Base-by-base conservation (phyloP, 2,797 vertebrate genomes). In the Acomys russatus region DNA sequence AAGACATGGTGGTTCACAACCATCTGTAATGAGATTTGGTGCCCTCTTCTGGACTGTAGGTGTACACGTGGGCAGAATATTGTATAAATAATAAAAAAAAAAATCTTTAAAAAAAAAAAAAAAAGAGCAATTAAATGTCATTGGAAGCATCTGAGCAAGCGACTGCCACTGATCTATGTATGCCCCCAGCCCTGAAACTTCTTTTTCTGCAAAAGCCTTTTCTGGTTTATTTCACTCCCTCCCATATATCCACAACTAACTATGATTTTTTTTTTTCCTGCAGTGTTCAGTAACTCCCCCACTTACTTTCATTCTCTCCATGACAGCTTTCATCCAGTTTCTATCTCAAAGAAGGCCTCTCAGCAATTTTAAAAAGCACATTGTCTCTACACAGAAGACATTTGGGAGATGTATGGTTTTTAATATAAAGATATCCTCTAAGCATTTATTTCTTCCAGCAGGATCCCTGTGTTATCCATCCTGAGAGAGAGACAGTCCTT, bases 401-500 rank as follows among this genome's bases (percentile, higher is more conserved):
- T 63, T 54, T 28, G 78, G 56, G 63, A 84, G 71, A 63, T 83
- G 12, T 64, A 15, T 56, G 25, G 44, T 59, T 71, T 70, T 77
- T 70, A 90, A 61, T 66, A 80, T 12, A 59, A 54, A 12, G 63
- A 73, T 14, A 17, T 56, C 74, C 64, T 56, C 87, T 61, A n/a
- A 85, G 63, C 11, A 80, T 44, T 87, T 80, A 92, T 14, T 20
- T 54, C 54, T 85, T 94, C 22, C 63, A 35, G 18, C 25, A 93
- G n/a, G 49, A 87, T 74, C 77, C 20, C 74, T 63, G 44, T 14
- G 20, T 56, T 68, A 56, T 64, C 35, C 64, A 74, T 44, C 51
- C 64, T 80, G 79, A 88, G 83, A 79, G 83, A 79, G 15, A 92
- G 22, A 5, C 22, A 61, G 17, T 92, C 63, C 94, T 93, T 44